Evolutionary conservation across 2,113 vertebrate species (phyloP), one percentile per base, ranked within the genome.

Genomic region (Cyprinodon variegatus): DNA sequence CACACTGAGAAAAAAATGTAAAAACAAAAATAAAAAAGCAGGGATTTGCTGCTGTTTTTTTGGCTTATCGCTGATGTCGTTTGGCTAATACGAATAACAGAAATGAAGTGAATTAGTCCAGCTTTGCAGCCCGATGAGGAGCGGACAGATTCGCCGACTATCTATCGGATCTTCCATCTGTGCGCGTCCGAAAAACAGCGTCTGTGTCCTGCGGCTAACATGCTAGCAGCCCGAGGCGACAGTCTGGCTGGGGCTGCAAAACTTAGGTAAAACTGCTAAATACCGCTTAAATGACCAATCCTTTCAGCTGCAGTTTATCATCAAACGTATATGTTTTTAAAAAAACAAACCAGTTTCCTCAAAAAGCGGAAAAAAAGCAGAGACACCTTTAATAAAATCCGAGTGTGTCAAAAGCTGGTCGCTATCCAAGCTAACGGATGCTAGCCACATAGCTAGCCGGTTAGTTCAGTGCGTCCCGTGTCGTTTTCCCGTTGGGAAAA

Each of bases 131-230:
- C 74, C 78, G 9, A 45, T 61, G 11, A 41, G 5, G 46, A 36
- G 65, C 72, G 43, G 29, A 64, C 53, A 66, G 53, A 72, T 13
- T 12, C 61, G 20, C 76, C 61, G 22, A 72, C 68, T 36, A 14
- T 74, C 77, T 88, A 88, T 86, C 72, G 72, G 77, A 74, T 76
- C 64, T 79, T 71, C 85, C 85, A 60, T 81, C 79, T 41, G 40
- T 70, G 76, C 70, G 76, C 10, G 84, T 63, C 77, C 88, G 65
- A 76, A 59, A 46, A 69, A 69, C 79, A 83, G 68, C 76, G 83
- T 88, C 83, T 87, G 89, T 89, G 59, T 82, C 86, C 82, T 79
- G 79, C 73, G 87, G 86, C 90, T 83, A 80, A 38, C 89, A 88
- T 89, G 89, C 74, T 92, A 92, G 81, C 86, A 74, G 72, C 71